Base-by-base conservation (phyloP, 2,888 invertebrate species). In the Heterodera filipjevi region DNA sequence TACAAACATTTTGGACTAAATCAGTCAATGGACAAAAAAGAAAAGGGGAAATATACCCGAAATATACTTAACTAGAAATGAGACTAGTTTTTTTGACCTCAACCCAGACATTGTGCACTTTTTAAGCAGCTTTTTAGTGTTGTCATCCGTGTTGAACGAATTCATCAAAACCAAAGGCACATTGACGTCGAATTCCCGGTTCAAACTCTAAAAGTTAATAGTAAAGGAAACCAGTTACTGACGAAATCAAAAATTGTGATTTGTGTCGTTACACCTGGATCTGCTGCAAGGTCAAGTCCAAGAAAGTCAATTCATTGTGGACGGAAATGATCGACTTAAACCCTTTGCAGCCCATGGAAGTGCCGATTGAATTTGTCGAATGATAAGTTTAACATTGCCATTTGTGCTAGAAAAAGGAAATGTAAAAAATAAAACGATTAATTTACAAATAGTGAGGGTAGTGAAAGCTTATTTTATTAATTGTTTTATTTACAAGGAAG, bases 91-190 rank as follows among this genome's bases (percentile, higher is more conserved):
- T n/a, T n/a, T n/a, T 12, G 30, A 75, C 75, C 90, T 95, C 93
- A 80, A 98, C 93, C 90, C 82, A 76, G 49, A 89, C 86, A 78
- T 86, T 27, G 87, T 83, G 91, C 99, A 99, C 91, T 98, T 98
- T 85, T 95, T 92, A 84, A 98, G 93, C 59, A 92, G 94, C 90
- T 95, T 95, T 90, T 95, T 94, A 0, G 99, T 99, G 90, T 99
- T 99, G 86, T 95, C 95, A 89, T 98, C 95, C 0, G 99, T 99
- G 91, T 99, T 99, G 92, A 99, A 99, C 0, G 98, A 99, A 91
- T 99, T 96, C 99, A 99, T 99, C 82, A 99, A 92, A 53, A 99
- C 96, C 71, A 99, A 91, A 0, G 99, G 99, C 16, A 99, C 97
- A 91, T 95, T 94, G 81, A 94, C 94, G 89, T 94, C 94, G 91